A percentile compares a stretch with the other conserved stretches of the same genome.
Conservation (phyloP, 2,888 invertebrate genomes). For the Aspidiotus rigidus region DNA sequence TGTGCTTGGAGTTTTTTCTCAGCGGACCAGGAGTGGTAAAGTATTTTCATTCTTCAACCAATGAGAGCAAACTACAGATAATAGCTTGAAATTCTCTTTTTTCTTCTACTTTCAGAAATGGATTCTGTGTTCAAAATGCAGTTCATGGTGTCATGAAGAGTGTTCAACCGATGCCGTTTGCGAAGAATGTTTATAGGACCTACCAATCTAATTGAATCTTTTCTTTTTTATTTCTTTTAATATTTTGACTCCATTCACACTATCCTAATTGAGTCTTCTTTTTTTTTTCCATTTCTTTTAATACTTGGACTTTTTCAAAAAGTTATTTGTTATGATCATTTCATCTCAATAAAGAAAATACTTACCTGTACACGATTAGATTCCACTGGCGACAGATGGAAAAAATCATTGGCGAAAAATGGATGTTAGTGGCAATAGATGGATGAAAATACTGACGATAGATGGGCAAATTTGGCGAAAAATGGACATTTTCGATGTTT, state of each 20-base stretch:
- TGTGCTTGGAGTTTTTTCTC: conserved; percentile 1
- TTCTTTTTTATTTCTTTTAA: no score
- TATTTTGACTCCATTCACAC: no score
- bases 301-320: background rate
- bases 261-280: background rate
- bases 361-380: background rate
- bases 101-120: background rate
- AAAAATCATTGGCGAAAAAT: background rate
- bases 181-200: no score
- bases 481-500: no score
- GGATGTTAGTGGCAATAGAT: background rate
- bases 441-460: no score
- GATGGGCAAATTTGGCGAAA: no score
- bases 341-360: background rate
- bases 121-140: background rate
- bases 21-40: conserved; percentile 7
- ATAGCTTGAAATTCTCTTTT: background rate
- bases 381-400: background rate
- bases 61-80: background rate
- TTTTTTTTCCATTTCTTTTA: background rate
- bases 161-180: background rate
- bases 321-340: background rate
- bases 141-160: background rate
- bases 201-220: no score
- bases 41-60: background rate